These are phyloP conservation scores for Chrysina gloriosa DNA, from an alignment of 2,888 invertebrate genomes.

Conservation along the genomic window DNA sequence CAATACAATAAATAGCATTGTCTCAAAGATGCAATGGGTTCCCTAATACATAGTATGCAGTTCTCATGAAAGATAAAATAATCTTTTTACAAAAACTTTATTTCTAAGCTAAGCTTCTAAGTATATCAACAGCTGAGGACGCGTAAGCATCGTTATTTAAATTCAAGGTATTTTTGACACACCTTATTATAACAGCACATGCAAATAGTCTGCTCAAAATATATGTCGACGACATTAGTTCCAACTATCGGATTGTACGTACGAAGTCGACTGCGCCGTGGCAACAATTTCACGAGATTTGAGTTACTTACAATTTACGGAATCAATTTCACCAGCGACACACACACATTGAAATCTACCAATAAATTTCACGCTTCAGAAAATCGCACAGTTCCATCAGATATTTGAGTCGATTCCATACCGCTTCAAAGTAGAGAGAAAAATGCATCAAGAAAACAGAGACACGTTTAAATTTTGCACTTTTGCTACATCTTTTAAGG, in stretches of 20 bases:
- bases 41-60: too few relatives aligned
- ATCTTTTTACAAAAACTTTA: too few relatives aligned
- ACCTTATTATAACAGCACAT: slow-evolving; percentile 15
- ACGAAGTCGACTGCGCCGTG: slow-evolving; percentile 43
- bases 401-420: slow-evolving; percentile 45
- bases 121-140: too few relatives aligned
- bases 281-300: slow-evolving; percentile 49
- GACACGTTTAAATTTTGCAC: slow-evolving; percentile 7
- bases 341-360: slow-evolving; percentile 52
- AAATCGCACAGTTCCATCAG: slow-evolving; percentile 50
- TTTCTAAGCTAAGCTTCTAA: too few relatives aligned
- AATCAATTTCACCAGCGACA: slow-evolving; percentile 56
- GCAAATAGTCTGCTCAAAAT: slow-evolving; percentile 17
- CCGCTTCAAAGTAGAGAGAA: slow-evolving; percentile 11
- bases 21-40: too few relatives aligned
- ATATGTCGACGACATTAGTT: slow-evolving; percentile 26
- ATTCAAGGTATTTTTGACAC: slow-evolving; percentile 7
- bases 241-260: slow-evolving; percentile 30
- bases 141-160: not conserved
- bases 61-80: too few relatives aligned
- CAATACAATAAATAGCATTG: too few relatives aligned
- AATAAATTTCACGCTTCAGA: slow-evolving; percentile 54
- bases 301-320: slow-evolving; percentile 59
- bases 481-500: slow-evolving; percentile 4
- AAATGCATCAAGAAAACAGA: slow-evolving; percentile 19